A percentile compares a stretch with the other conserved stretches of the same genome.
phyloP scores from a whole-genome alignment of 2,113 vertebrate species.

The Oenanthe melanoleuca region DNA sequence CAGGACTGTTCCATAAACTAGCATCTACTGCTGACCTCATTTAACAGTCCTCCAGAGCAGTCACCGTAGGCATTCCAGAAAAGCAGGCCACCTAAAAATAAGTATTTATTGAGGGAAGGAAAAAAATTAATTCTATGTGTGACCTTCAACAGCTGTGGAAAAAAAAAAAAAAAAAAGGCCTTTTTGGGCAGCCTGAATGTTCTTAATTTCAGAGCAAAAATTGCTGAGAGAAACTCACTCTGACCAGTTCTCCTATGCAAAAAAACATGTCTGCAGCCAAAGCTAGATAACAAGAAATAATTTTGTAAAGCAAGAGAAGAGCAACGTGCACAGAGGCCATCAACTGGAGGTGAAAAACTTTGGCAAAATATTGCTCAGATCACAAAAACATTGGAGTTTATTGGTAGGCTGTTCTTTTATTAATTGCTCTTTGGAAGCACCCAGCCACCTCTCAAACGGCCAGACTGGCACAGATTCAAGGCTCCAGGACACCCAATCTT shows the following conservation, averaged over 20 bases:
- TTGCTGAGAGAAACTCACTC: constrained; percentile 24
- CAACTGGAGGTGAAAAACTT: background rate
- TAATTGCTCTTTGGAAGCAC: background rate
- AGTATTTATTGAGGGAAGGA: constrained; percentile 18
- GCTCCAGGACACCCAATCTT: background rate
- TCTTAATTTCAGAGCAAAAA: constrained; percentile 31
- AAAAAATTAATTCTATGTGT: constrained; percentile 25
- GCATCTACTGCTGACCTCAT: constrained; percentile 49
- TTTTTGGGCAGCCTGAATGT: background rate
- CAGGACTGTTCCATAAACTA: constrained; percentile 39
- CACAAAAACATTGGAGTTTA: background rate
- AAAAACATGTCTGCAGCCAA: background rate
- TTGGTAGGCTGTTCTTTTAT: background rate
- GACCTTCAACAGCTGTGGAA: constrained; percentile 38
- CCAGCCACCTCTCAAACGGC: background rate
- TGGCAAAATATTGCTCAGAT: background rate
- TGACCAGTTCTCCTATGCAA: constrained; percentile 32
- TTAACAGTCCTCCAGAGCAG: constrained; percentile 52
- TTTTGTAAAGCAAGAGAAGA: constrained; percentile 13
- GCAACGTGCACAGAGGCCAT: background rate
- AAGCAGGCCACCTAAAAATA: constrained; percentile 35
- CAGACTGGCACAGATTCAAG: background rate
- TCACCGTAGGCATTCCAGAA: constrained; percentile 39
- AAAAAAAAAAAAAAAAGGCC: background rate
- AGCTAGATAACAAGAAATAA: constrained; percentile 40